Evolutionary conservation across 23 tunicate genomes (phyloP).

Genomic region (Ascidia mentula): DNA sequence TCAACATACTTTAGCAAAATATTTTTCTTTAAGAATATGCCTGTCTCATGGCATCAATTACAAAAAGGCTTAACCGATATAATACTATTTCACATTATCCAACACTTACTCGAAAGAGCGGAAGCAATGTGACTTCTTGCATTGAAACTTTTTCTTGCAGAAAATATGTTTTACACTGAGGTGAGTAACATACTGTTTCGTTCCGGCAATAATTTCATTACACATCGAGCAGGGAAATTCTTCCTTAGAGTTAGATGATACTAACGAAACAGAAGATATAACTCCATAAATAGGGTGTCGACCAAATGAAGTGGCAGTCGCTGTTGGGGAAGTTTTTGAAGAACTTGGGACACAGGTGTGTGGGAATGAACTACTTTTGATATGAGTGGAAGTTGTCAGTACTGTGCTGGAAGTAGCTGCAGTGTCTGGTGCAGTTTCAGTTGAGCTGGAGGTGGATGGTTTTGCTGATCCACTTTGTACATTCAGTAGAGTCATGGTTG

Average conservation of each 20-base stretch:
- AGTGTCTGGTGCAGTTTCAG: neutral
- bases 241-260: neutral
- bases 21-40: too few relatives aligned
- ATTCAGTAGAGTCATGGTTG: neutral
- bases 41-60: too few relatives aligned
- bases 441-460: neutral
- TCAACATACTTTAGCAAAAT: too few relatives aligned
- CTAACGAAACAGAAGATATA: neutral
- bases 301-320: neutral
- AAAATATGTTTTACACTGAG: neutral
- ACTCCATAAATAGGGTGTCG: too few relatives aligned
- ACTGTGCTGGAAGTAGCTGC: neutral
- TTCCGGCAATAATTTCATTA: neutral
- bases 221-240: neutral
- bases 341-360: neutral
- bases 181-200: neutral
- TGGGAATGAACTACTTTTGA: neutral
- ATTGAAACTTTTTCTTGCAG: neutral
- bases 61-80: too few relatives aligned
- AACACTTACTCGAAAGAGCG: neutral
- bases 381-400: neutral
- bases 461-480: neutral
- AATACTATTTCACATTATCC: too few relatives aligned
- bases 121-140: neutral
- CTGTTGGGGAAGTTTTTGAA: neutral